Evolutionary conservation across 2,888 invertebrate genomes (phyloP).

Genomic region (Plemyria rubiginata): DNA sequence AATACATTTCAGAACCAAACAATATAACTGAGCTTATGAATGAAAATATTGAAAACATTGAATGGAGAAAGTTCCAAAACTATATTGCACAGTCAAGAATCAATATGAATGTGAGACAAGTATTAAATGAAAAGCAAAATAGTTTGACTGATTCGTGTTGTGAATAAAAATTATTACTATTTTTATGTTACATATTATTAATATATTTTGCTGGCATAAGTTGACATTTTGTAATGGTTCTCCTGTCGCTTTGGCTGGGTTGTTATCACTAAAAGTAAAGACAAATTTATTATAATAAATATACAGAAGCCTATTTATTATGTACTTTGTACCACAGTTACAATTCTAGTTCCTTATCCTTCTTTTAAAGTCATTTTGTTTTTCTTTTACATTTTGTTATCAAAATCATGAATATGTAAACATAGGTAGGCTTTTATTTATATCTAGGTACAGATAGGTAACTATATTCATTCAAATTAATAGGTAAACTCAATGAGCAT

Average conservation of each 20-base stretch:
- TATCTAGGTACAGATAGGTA: too few species aligned
- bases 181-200: constrained; percentile 35
- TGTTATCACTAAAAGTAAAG: constrained; percentile 65
- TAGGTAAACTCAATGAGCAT: too few species aligned
- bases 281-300: neutral
- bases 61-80: constrained; percentile 83
- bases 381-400: too few species aligned
- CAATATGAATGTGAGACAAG: constrained; percentile 97
- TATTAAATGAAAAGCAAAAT: constrained; percentile 87
- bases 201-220: constrained; percentile 30
- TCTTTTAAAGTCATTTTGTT: too few species aligned
- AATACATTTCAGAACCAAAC: constrained; percentile 54
- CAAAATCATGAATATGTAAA: too few species aligned
- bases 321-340: too few species aligned
- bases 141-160: constrained; percentile 56
- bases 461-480: too few species aligned
- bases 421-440: too few species aligned
- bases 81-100: constrained; percentile 92
- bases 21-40: constrained; percentile 50
- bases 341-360: too few species aligned
- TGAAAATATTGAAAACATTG: constrained; percentile 51
- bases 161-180: constrained; percentile 41
- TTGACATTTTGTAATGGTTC: constrained; percentile 34
- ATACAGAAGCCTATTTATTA: too few species aligned
- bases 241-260: constrained; percentile 56